These are phyloP conservation scores for Drosophila trapezifrons DNA, from an alignment of 1,140 invertebrate genomes.

Conservation along the genomic window DNA sequence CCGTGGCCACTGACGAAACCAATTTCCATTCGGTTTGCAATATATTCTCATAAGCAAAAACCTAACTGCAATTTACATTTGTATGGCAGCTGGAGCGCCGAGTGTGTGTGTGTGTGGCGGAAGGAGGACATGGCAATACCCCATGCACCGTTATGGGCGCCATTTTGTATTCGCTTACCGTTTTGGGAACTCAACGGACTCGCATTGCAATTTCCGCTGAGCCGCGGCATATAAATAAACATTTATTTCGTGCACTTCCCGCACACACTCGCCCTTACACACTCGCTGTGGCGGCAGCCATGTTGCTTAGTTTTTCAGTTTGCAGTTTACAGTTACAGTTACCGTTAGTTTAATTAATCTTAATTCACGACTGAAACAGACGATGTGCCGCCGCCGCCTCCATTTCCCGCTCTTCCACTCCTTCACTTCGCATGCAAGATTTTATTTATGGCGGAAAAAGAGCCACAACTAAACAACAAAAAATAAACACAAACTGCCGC, in stretches of 20 bases:
- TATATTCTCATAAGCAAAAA: slow-evolving; percentile 46
- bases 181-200: slow-evolving; percentile 50
- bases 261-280: slow-evolving; percentile 26
- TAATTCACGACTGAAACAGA: slow-evolving; percentile 79
- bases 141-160: slow-evolving; percentile 73
- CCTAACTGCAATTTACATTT: slow-evolving; percentile 52
- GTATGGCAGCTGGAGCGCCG: slow-evolving; percentile 16
- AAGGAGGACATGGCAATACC: slow-evolving; percentile 33
- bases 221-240: slow-evolving; percentile 77
- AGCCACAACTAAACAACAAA: slow-evolving; percentile 4
- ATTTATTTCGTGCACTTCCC: slow-evolving; percentile 76
- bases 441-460: slow-evolving; percentile 70
- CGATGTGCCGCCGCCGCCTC: slow-evolving; percentile 35
- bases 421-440: slow-evolving; percentile 74
- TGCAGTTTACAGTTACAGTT: slow-evolving; percentile 65
- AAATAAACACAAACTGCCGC: slow-evolving; percentile 22
- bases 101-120: neutral
- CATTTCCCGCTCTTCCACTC: slow-evolving; percentile 25
- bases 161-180: slow-evolving; percentile 72
- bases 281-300: slow-evolving; percentile 41
- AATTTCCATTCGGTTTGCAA: slow-evolving; percentile 47
- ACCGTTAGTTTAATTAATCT: slow-evolving; percentile 81
- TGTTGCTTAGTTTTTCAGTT: slow-evolving; percentile 73
- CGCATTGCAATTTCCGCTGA: slow-evolving; percentile 75
- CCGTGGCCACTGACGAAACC: slow-evolving; percentile 34